phyloP scores from a whole-genome alignment of 2,113 vertebrate genomes.

The Donacobius atricapilla region DNA sequence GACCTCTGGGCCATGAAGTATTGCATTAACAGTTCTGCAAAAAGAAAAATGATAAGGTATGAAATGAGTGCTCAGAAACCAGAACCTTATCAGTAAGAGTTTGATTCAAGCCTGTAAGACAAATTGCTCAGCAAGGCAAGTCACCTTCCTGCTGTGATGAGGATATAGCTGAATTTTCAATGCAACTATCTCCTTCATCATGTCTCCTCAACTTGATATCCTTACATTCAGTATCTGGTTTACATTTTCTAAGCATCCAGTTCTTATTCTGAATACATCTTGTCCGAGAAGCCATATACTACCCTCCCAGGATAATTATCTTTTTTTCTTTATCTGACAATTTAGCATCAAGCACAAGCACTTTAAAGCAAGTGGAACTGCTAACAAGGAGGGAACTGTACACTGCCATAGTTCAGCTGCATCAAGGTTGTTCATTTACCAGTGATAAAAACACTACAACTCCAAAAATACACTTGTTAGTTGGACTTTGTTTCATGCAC shows the following conservation, averaged over 20 bases:
- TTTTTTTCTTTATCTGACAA: slow-evolving; percentile 71
- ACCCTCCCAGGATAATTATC: slow-evolving; percentile 66
- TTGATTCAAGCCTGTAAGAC: slow-evolving; percentile 81
- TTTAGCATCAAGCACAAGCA: slow-evolving; percentile 60
- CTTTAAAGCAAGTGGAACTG: slow-evolving; percentile 49
- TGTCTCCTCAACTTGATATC: slow-evolving; percentile 71
- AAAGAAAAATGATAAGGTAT: slow-evolving; percentile 82
- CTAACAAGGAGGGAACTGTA: slow-evolving; percentile 44
- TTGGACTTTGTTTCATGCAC: background rate
- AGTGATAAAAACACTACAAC: slow-evolving; percentile 20
- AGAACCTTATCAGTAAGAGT: slow-evolving; percentile 79
- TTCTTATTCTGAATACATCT: slow-evolving; percentile 74
- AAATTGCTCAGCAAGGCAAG: slow-evolving; percentile 81
- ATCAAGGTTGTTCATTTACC: background rate
- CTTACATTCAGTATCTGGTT: slow-evolving; percentile 57
- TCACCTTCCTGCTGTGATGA: slow-evolving; percentile 80
- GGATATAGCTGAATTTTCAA: slow-evolving; percentile 78
- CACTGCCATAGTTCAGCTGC: background rate
- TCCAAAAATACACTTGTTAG: slow-evolving; percentile 15
- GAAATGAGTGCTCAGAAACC: slow-evolving; percentile 78
- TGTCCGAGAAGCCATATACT: slow-evolving; percentile 65
- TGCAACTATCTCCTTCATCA: slow-evolving; percentile 74
- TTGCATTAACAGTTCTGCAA: slow-evolving; percentile 73
- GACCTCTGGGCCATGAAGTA: slow-evolving; percentile 81
- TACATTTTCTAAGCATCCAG: slow-evolving; percentile 70